Evolutionary conservation across 2,797 vertebrate genomes (phyloP), one percentile per base, ranked within the genome.

Genomic region (Odontamblyopus rebecca): DNA sequence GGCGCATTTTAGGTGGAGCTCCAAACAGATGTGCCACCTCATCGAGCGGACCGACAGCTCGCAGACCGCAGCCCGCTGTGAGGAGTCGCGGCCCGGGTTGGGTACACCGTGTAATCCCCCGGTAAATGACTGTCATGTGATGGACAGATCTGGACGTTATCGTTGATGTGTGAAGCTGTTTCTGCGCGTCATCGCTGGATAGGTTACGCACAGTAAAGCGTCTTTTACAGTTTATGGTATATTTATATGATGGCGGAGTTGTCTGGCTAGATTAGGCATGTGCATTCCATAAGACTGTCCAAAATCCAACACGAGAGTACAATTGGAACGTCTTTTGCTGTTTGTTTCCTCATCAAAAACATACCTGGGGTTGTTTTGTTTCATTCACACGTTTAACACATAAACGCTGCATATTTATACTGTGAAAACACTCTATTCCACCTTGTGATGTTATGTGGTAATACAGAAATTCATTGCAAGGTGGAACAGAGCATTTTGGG

Each of bases 1-100:
- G 18, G 29, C n/a, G 44, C 1, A 23, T 61, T 57, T 67, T 35
- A 61, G 41, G 68, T 61, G 69, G 13, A 50, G 13, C 35, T 75
- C 56, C 66, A 32, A 72, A 71, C 88, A 91, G 87, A 90, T 86
- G 88, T 93, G 92, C 91, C 93, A 93, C 90, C 89, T 93, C 92
- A 92, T 15, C 56, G 56, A 29, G 23, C 27, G 18, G 18, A 26
- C 75, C 91, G 82, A 75, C 79, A 76, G 83, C 79, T 71, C 68
- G 71, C 61, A 69, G 0, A 61, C 71, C 30, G 67, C 61, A 79
- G 75, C 82, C 87, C 54, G 15, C 65, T 61, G 77, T 6, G 38
- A 13, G 66, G 38, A 16, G 71, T 6, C 26, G 26, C 26, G 26
- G 66, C 23, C 19, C 62, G 61, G 61, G 32, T 12, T 18, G 48